Evolutionary conservation across 2,113 vertebrate species (phyloP).

Genomic region (Forbesichthys papilliferus): DNA sequence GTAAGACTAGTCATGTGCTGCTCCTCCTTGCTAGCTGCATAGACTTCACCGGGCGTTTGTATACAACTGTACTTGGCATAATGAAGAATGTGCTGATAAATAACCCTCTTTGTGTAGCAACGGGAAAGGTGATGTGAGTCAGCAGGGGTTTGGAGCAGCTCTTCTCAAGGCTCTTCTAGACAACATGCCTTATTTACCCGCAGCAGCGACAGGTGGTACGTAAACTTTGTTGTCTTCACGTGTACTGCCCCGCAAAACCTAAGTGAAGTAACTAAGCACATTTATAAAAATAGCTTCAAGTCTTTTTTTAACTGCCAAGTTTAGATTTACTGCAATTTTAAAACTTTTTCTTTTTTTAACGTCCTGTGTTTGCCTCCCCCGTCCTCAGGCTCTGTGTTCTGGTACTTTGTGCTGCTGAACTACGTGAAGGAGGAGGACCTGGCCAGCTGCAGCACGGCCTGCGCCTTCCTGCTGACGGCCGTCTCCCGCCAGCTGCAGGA

Average conservation of each 20-base stretch:
- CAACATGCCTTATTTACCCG: constrained; percentile 93
- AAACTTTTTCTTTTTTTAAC: neutral
- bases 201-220: constrained; percentile 95
- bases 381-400: constrained; percentile 91
- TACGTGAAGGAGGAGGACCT: constrained; percentile 98
- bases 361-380: neutral
- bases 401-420: constrained; percentile 98
- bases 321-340: no score
- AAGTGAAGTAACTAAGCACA: no score
- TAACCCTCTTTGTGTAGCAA: constrained; percentile 76
- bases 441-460: constrained; percentile 91
- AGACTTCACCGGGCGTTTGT: neutral
- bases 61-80: neutral
- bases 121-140: constrained; percentile 91
- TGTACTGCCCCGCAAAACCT: no score
- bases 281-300: neutral
- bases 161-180: constrained; percentile 93
- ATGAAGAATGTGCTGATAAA: neutral
- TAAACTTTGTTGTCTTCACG: constrained; percentile 11
- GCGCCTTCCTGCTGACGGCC: constrained; percentile 90
- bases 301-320: neutral
- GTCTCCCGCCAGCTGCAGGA: constrained; percentile 94
- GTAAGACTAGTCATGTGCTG: constrained; percentile 60
- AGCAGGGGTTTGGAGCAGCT: constrained; percentile 89
- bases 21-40: neutral